Base-by-base conservation (phyloP, 1,140 invertebrate species). In the Pissodes strobi region DNA sequence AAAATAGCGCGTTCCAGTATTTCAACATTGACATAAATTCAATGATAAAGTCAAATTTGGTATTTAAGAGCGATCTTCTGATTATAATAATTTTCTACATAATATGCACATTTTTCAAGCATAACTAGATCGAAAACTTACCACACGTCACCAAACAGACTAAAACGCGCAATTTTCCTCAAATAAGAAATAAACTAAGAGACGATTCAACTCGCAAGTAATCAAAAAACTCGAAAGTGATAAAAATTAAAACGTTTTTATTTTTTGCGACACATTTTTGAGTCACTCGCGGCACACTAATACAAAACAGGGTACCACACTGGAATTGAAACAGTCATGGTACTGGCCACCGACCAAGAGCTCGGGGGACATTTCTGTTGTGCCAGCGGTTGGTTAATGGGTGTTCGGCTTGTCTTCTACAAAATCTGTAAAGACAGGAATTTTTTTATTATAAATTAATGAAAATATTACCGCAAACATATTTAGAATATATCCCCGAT, bases 201-300 rank as follows among this genome's bases (percentile, higher is more conserved):
- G 38, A 17, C 53, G 15, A 56, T 17, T 22, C 34, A n/a, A n/a
- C n/a, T n/a, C n/a, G n/a, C n/a, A n/a, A n/a, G n/a, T n/a, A n/a
- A n/a, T n/a, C 15, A 56, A 56, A 57, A 56, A 23, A 19, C 10
- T 57, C 15, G 15, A 23, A 41, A 48, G 19, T 37, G 23, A 43
- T 43, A 21, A 23, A 38, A 48, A 48, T n/a, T 48, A 53, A 30
- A n/a, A 53, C 22, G 12, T 53, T 58, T 58, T n/a, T n/a, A n/a
- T n/a, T n/a, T n/a, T n/a, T 58, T 58, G 13, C 34, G 55, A 41
- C 25, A 58, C 51, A 34, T 43, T n/a, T n/a, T 48, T 45, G 25
- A 25, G 55, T 37, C 55, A 43, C 38, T 45, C 38, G 55, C 38
- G 60, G 39, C 39, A 43, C 15, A 43, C 15, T 43, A 43, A 43